Evolutionary conservation across 2,888 invertebrate species (phyloP).

Genomic region (Spatulosminthurus flaviceps): DNA sequence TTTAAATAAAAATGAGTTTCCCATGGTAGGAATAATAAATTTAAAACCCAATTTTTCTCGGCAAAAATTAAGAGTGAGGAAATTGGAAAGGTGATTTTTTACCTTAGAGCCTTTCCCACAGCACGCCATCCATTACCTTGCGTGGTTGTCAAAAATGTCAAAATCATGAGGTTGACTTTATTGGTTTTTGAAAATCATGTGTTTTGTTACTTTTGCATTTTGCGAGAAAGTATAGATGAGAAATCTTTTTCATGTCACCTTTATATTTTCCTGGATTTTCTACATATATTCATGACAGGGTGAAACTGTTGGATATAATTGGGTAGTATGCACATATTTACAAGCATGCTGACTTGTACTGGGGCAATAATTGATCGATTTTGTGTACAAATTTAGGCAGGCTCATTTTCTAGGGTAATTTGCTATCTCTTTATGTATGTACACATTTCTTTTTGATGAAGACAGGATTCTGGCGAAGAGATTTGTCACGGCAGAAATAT

Average conservation of each 20-base stretch:
- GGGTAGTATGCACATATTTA: no score
- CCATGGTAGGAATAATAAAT: no score
- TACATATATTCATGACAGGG: no score
- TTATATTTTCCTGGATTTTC: no score
- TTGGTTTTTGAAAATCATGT: conserved; percentile 14
- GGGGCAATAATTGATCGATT: conserved; percentile 3
- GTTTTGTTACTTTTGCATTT: not conserved
- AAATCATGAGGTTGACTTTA: conserved; percentile 10
- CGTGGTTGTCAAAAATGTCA: conserved; percentile 27
- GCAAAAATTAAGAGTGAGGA: no score
- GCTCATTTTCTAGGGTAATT: conserved; percentile 36
- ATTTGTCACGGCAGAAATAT: not conserved
- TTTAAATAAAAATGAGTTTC: no score
- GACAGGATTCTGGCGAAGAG: not conserved
- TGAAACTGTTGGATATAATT: no score
- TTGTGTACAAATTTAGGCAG: conserved; percentile 24
- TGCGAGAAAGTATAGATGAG: not conserved
- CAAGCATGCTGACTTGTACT: no score
- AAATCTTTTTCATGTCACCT: not conserved
- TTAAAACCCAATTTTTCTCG: no score
- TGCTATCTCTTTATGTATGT: conserved; percentile 22
- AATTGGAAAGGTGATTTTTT: no score
- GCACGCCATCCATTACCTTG: not conserved
- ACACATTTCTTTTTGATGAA: not conserved
- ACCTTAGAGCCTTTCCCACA: no score